Evolutionary conservation across 2,888 invertebrate species (phyloP), one percentile per base, ranked within the genome.

Genomic region (Prionchulus punctatus): DNA sequence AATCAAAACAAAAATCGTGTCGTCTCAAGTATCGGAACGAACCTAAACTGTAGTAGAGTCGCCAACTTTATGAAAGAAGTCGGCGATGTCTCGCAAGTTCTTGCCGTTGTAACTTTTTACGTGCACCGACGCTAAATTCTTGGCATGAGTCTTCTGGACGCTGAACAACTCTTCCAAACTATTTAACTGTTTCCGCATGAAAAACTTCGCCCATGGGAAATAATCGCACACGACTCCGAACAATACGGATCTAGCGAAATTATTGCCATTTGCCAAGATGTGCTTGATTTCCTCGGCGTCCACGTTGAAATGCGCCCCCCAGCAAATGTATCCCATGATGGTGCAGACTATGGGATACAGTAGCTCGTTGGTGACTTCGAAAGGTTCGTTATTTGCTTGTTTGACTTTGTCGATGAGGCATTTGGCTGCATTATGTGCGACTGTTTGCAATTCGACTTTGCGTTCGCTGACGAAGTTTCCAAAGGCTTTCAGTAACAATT

Each of bases 251-350:
- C 30, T 43, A n/a, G 25, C 54, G 26, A 57, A 57, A 2, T 2
- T 2, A 2, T 54, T 27, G 7, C 43, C 45, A 4, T 30, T 57
- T 4, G 18, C 45, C 23, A 45, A 45, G 12, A 49, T 49, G 3
- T 26, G 7, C 4, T 30, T 26, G 3, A 49, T 12, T 12, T 7
- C 28, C 12, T 26, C 28, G 30, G 53, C 56, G 12, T 56, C 53
- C 18, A 18, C 4, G 42, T 56, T 27, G 30, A 58, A 58, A 12
- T 2, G n/a, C 2, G 23, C 21, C 12, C 58, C 58, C 26, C 54
- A 58, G 56, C 56, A 58, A 21, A 58, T 53, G 43, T 28, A 58
- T 2, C 56, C 49, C 58, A 58, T 56, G 21, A 58, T 58, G 15
- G 42, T 53, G 54, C 56, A 56, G 15, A 45, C 49, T 1, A 45